Base-by-base conservation (phyloP, 2,888 invertebrate genomes). In the Teleogryllus oceanicus region DNA sequence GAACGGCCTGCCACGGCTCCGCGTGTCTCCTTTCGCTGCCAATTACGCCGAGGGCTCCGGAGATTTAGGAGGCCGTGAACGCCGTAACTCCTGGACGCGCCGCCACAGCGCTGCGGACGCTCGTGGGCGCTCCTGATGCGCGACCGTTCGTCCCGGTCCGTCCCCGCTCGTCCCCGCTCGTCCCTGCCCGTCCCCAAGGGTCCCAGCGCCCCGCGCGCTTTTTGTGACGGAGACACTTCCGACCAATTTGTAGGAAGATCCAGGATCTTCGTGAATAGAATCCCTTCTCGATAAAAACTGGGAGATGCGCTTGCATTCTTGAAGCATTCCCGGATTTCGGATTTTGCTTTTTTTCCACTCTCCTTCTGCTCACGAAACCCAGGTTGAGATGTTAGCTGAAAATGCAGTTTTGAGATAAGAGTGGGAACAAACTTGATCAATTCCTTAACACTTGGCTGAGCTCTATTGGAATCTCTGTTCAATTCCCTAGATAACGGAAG, bases 211-310 rank as follows among this genome's bases (percentile, higher is more conserved):
- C n/a, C 62, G 62, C 62, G 0, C 62, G 62, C 62, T 62, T 62
- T 13, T 62, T 62, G 16, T 62, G 16, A 62, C 16, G 16, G 62
- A 62, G 62, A 62, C 62, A 62, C 62, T 62, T 62, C 62, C 62
- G 13, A 62, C 62, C 62, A 62, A 62, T 62, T 62, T 62, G 62
- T 62, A 62, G 62, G 62, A 62, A 62, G 62, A 62, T 62, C 62
- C 62, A 62, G 62, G 62, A 62, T 62, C 62, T 62, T n/a, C 62
- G 62, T 62, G 62, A 62, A 62, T 62, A 62, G 62, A 62, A 62
- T 62, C 62, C 0, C 62, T 62, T 18, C 62, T 62, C 62, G 62
- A 62, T 62, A 62, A 62, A 62, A 62, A 62, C 62, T n/a, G n/a
- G 62, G n/a, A 62, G n/a, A 62, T 62, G n/a, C n/a, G 62, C n/a